Conservation (phyloP, 2,888 invertebrate species). For the Drosophila nigritarsus region DNA sequence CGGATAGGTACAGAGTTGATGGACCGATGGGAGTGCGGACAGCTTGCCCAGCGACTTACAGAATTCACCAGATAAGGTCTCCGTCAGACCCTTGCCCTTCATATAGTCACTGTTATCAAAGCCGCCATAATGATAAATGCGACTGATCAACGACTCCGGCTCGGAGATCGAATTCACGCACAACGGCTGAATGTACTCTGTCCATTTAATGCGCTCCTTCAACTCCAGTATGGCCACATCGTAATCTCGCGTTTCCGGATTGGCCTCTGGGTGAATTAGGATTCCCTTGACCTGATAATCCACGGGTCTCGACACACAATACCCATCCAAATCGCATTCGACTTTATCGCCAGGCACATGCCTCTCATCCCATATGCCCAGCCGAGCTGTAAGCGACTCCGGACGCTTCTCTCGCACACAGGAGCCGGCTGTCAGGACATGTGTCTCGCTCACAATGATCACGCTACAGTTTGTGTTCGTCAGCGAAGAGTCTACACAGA, state of each 20-base stretch:
- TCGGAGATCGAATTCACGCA: constrained; percentile 44
- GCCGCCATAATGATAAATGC: constrained; percentile 54
- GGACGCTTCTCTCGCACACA: constrained; percentile 42
- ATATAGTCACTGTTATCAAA: constrained; percentile 16
- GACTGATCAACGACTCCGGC: constrained; percentile 45
- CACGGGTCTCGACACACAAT: constrained; percentile 56
- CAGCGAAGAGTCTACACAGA: not conserved
- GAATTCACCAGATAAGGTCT: constrained; percentile 32
- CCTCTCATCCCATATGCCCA: constrained; percentile 56
- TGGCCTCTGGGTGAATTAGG: constrained; percentile 47
- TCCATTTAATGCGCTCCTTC: constrained; percentile 36
- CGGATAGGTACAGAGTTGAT: not conserved
- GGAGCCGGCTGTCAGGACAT: constrained; percentile 59
- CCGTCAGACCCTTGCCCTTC: constrained; percentile 50
- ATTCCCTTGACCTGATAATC: constrained; percentile 43
- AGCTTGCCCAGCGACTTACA: constrained; percentile 29
- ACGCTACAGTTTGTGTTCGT: constrained; percentile 46
- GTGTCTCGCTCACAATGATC: constrained; percentile 42
- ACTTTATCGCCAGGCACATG: constrained; percentile 24
- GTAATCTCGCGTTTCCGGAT: constrained; percentile 51
- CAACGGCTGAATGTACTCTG: constrained; percentile 48
- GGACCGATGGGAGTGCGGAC: constrained; percentile 26
- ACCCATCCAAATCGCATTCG: constrained; percentile 52
- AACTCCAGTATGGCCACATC: constrained; percentile 60
- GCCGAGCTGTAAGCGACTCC: constrained; percentile 30